These are phyloP conservation scores for Muschampia plurimacula DNA, from an alignment of 2,888 invertebrate genomes.

Conservation along the genomic window DNA sequence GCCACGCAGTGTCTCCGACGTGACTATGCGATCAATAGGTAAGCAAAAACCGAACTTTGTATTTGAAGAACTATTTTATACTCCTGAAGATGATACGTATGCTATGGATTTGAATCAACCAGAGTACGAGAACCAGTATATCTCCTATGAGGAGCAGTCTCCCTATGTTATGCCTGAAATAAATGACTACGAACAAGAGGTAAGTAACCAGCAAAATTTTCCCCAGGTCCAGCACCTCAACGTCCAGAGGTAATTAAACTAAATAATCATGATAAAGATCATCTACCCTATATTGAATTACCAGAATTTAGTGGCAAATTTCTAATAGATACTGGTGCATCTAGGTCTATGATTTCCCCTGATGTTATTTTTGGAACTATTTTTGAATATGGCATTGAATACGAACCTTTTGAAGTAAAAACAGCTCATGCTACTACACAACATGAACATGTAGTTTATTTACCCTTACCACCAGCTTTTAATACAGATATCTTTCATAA, in stretches of 20 bases:
- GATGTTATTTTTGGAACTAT: conserved; percentile 25
- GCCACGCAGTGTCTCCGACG: conserved; percentile 4
- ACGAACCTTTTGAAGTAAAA: conserved; percentile 58
- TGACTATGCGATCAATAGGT: not conserved
- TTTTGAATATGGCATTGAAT: conserved; percentile 22
- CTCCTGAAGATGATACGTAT: not conserved
- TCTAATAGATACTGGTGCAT: conserved; percentile 31
- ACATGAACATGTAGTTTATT: conserved; percentile 19
- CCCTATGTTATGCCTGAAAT: not conserved
- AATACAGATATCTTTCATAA: conserved; percentile 31
- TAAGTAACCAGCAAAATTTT: conserved; percentile 4
- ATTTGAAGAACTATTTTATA: not conserved
- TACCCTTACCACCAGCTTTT: conserved; percentile 33
- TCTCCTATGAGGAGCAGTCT: not conserved
- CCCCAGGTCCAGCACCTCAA: not conserved
- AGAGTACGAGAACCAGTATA: not conserved
- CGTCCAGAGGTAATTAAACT: conserved; percentile 17
- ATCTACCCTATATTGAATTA: conserved; percentile 34
- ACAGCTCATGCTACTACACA: conserved; percentile 57
- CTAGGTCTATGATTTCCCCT: conserved; percentile 29
- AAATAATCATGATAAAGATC: conserved; percentile 27
- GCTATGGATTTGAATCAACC: not conserved
- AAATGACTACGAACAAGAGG: not conserved
- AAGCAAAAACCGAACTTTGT: not conserved
- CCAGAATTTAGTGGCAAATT: conserved; percentile 28